These are phyloP conservation scores for Collichthys lucidus DNA, from an alignment of 2,113 vertebrate species.

Conservation along the genomic window DNA sequence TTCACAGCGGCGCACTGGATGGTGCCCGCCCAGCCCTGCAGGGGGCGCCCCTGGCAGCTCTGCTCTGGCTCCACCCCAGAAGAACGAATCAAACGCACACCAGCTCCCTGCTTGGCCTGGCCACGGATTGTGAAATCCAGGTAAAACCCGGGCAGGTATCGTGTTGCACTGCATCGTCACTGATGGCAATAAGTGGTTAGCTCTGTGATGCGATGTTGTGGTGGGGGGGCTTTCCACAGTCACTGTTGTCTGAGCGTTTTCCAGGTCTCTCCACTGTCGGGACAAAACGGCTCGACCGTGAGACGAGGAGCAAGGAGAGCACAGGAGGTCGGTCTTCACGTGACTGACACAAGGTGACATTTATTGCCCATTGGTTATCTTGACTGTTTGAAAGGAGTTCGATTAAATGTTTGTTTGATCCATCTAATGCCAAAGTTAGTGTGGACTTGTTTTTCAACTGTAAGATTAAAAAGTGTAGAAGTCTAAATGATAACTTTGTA, in stretches of 20 bases:
- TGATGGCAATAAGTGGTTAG: slow-evolving; percentile 41
- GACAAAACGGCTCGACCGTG: slow-evolving; percentile 52
- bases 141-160: slow-evolving; percentile 79
- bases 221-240: slow-evolving; percentile 58
- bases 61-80: slow-evolving; percentile 34
- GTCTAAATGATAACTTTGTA: too few species aligned
- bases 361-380: background rate
- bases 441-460: background rate
- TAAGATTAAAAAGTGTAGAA: too few species aligned
- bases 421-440: background rate
- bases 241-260: slow-evolving; percentile 82
- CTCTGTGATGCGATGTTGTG: slow-evolving; percentile 38
- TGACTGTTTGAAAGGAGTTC: background rate
- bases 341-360: slow-evolving; percentile 69
- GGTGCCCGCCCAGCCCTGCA: slow-evolving; percentile 69
- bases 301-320: slow-evolving; percentile 34
- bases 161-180: slow-evolving; percentile 48
- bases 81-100: slow-evolving; percentile 52
- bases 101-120: slow-evolving; percentile 38
- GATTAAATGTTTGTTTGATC: background rate
- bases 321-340: slow-evolving; percentile 38
- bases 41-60: slow-evolving; percentile 68
- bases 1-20: slow-evolving; percentile 80
- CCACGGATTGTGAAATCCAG: slow-evolving; percentile 75
- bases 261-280: slow-evolving; percentile 65